Percentiles rank a stretch among this genome's conserved stretches.
Evolutionary conservation across 2,113 vertebrate species (phyloP).

Genomic region (Hippocampus mohnikei): DNA sequence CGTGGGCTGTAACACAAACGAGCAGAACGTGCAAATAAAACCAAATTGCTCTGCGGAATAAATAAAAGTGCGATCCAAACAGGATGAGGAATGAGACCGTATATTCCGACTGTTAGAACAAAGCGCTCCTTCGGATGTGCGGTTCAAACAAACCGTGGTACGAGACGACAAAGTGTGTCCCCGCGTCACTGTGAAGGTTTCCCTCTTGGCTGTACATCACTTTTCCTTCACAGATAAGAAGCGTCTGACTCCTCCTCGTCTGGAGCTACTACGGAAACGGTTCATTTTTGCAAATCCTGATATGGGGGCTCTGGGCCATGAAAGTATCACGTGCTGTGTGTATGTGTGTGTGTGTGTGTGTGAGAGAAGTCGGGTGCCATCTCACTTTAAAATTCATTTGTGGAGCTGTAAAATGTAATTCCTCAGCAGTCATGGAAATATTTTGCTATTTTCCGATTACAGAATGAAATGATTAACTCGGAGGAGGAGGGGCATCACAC

Average conservation of each 20-base stretch:
- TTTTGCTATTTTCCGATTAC: slow-evolving; percentile 3
- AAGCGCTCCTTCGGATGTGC: slow-evolving; percentile 24
- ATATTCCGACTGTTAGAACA: slow-evolving; percentile 27
- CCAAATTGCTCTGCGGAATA: background rate
- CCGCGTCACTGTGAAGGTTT: slow-evolving; percentile 31
- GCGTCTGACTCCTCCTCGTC: slow-evolving; percentile 54
- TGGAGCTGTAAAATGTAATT: slow-evolving; percentile 17
- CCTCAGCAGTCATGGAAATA: slow-evolving; percentile 11
- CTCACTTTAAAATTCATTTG: slow-evolving; percentile 42
- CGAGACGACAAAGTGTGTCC: slow-evolving; percentile 40
- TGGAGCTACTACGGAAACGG: slow-evolving; percentile 31
- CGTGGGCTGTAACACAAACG: background rate
- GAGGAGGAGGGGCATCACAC: background rate
- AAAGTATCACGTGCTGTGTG: slow-evolving; percentile 38
- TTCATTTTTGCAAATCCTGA: slow-evolving; percentile 43
- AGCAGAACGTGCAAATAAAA: background rate
- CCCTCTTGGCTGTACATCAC: slow-evolving; percentile 51
- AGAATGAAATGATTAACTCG: background rate
- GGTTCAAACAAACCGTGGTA: slow-evolving; percentile 49
- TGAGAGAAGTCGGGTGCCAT: slow-evolving; percentile 33
- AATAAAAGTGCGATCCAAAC: background rate
- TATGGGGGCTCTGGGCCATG: slow-evolving; percentile 37
- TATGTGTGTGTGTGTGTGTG: slow-evolving; percentile 2
- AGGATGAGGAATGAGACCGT: slow-evolving; percentile 11
- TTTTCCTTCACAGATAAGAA: slow-evolving; percentile 57